phyloP scores from a whole-genome alignment of 2,797 vertebrate genomes.

The Leptatherina wallacei region DNA sequence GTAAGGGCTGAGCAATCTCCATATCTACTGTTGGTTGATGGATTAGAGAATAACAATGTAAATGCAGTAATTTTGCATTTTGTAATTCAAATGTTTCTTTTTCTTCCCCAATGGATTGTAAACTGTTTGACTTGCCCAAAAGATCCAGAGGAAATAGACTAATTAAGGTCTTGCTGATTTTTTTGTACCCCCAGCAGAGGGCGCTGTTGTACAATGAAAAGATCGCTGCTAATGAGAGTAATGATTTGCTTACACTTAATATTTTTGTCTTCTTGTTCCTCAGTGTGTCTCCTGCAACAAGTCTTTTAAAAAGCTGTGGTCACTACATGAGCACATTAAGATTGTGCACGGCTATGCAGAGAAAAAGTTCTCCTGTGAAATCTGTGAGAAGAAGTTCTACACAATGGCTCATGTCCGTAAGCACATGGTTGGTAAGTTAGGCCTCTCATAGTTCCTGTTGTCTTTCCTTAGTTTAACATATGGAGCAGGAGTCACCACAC shows the following conservation, averaged over 20 bases:
- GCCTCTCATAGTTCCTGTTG: not conserved
- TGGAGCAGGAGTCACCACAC: not conserved
- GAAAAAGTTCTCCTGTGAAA: constrained; percentile 98
- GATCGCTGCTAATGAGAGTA: not conserved
- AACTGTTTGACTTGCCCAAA: not conserved
- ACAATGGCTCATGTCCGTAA: constrained; percentile 98
- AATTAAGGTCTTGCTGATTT: not conserved
- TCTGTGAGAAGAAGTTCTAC: constrained; percentile 99
- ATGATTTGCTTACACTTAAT: constrained; percentile 2
- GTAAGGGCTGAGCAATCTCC: not conserved
- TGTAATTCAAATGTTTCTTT: not conserved
- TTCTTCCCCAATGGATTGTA: not conserved
- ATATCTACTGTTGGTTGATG: not conserved
- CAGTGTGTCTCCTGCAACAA: constrained; percentile 98
- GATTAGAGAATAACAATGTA: not conserved
- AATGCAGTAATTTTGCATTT: not conserved
- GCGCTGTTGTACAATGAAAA: constrained; percentile 47
- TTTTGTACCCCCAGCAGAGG: constrained; percentile 74
- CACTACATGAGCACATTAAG: constrained; percentile 98
- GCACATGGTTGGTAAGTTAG: constrained; percentile 96
- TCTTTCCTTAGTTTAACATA: not conserved
- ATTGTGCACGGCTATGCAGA: constrained; percentile 97
- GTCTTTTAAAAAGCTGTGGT: constrained; percentile 99
- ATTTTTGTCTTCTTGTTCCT: constrained; percentile 18
- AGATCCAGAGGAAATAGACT: not conserved